Base-by-base conservation (phyloP, 2,888 invertebrate genomes). In the Parnassius smintheus region DNA sequence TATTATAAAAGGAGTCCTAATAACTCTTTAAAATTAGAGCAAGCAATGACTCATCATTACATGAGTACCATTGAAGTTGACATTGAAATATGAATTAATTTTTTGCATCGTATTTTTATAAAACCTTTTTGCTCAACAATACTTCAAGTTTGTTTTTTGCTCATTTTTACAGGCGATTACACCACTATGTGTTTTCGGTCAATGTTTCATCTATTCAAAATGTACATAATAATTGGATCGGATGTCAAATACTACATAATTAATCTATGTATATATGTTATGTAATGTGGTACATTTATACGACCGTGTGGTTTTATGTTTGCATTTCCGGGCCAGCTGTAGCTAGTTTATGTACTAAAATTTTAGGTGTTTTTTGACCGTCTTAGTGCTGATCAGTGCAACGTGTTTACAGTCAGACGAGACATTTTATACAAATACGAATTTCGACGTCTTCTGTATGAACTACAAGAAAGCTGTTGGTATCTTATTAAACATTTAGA, bases 21-120 rank as follows among this genome's bases (percentile, higher is more conserved):
- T 58, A 58, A 59, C 50, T 35, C 13, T 61, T 48, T 13, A 41
- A 60, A 48, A 12, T 18, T n/a, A 53, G 55, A 61, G 22, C 58
- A n/a, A 50, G 42, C 22, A 49, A n/a, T 62, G 62, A 62, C 49
- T 62, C 62, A 62, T 13, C 13, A 18, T 54, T 35, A 44, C 45
- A 45, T 55, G 45, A 18, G 42, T 57, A 60, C 56, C 50, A 51
- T 55, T 58, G 59, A 51, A 42, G 49, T 62, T 66, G 64, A 66
- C 66, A 66, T 66, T 66, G 64, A 64, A 59, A 54, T 65, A 59
- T 62, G 62, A 51, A 65, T 65, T 61, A 60, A 55, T 25, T 62
- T 62, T 62, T 62, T 58, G 54, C 9, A 41, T 25, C 8, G 13
- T n/a, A 49, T 9, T 25, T 50, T 44, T 9, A 55, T 44, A 61